These are phyloP conservation scores for Antechinus stuartii DNA, from an alignment of 2,113 vertebrate species.

Conservation along the genomic window DNA sequence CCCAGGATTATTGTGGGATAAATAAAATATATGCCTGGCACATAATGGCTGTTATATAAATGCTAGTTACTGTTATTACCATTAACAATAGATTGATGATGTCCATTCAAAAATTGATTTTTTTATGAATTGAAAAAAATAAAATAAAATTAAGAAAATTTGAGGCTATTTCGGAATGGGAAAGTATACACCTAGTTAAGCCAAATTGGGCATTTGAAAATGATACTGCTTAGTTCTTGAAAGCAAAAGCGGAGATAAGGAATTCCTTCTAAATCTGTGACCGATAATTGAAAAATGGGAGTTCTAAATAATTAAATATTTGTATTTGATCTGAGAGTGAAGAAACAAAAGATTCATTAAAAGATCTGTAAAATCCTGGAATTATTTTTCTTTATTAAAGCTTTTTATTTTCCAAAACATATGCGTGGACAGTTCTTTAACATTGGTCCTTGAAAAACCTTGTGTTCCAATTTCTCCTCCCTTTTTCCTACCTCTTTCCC, in stretches of 20 bases:
- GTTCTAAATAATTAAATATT: not conserved
- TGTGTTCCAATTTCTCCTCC: no score
- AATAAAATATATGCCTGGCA: not conserved
- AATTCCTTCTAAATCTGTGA: not conserved
- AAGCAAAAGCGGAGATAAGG: not conserved
- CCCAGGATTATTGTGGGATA: not conserved
- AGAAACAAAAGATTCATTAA: not conserved
- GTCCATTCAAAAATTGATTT: not conserved
- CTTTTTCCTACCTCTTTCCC: no score
- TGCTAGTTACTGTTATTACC: not conserved
- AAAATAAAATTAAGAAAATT: not conserved
- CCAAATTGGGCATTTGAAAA: not conserved
- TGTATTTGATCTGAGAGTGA: not conserved
- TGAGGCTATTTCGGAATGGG: not conserved
- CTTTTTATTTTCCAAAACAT: no score
- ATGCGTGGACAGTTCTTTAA: no score
- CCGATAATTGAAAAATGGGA: not conserved
- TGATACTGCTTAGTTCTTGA: not conserved
- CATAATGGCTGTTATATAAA: not conserved
- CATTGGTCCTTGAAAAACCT: no score
- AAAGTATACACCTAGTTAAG: not conserved
- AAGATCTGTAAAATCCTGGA: not conserved
- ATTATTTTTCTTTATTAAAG: not conserved
- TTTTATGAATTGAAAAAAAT: not conserved
- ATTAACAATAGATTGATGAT: not conserved